Evolutionary conservation across 1,140 invertebrate species (phyloP).

Genomic region (Triops cancriformis): DNA sequence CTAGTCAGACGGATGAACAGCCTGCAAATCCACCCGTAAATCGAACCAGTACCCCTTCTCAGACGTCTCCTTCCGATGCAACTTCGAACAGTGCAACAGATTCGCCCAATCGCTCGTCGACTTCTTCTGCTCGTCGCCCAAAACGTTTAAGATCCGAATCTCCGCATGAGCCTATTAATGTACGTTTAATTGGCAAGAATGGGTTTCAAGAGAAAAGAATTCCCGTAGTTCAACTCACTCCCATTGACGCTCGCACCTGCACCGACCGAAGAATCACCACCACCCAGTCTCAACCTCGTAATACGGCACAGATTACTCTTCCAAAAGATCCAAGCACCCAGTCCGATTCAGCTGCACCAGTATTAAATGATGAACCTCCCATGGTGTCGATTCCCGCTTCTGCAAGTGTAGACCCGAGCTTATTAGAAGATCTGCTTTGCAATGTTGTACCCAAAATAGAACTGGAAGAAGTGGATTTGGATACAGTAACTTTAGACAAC

Average conservation of each 20-base stretch:
- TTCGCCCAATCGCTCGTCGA: neutral
- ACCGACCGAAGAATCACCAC: neutral
- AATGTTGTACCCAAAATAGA: neutral
- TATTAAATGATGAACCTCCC: neutral
- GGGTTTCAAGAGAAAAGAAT: neutral
- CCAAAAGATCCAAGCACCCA: neutral
- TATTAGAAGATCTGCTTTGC: neutral
- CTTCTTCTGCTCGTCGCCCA: neutral
- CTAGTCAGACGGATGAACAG: neutral
- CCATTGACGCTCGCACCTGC: neutral
- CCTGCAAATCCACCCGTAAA: neutral
- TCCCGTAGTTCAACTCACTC: neutral
- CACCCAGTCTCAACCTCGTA: neutral
- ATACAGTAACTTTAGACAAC: neutral
- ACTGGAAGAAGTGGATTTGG: neutral
- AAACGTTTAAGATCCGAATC: neutral
- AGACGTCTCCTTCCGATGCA: neutral
- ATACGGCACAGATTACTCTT: neutral
- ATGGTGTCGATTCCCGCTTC: neutral
- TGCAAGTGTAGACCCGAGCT: neutral
- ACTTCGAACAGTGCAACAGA: neutral
- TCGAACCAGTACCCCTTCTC: neutral
- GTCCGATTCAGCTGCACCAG: neutral
- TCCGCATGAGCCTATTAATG: neutral
- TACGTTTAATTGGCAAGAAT: neutral